Conservation (phyloP, 2,797 vertebrate genomes). For the Meriones psammophilus region DNA sequence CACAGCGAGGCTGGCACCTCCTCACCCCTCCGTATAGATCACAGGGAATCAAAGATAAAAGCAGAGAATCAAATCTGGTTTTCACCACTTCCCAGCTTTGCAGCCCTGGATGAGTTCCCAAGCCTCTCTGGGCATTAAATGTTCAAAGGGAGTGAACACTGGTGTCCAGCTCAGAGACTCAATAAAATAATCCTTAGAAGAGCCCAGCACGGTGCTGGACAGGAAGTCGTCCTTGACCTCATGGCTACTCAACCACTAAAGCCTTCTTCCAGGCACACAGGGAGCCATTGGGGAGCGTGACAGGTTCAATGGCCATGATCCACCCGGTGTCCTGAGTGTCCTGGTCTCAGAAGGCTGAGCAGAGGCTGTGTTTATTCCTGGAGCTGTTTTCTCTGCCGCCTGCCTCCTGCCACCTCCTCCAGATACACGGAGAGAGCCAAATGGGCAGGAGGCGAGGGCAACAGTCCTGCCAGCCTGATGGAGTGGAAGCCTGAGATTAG, state of each 20-base stretch:
- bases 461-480: slow-evolving; percentile 68
- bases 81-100: slow-evolving; percentile 10
- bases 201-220: background rate
- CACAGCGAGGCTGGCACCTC: background rate
- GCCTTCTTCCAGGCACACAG: background rate
- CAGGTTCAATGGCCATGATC: slow-evolving; percentile 83
- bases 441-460: slow-evolving; percentile 52
- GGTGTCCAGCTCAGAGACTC: background rate
- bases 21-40: background rate
- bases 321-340: slow-evolving; percentile 78
- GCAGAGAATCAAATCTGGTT: background rate
- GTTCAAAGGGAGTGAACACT: background rate
- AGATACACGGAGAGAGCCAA: slow-evolving; percentile 66
- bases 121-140: slow-evolving; percentile 60
- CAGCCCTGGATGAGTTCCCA: slow-evolving; percentile 10
- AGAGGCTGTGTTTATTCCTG: slow-evolving; percentile 78
- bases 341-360: slow-evolving; percentile 83
- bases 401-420: slow-evolving; percentile 54
- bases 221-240: background rate
- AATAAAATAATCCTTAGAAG: rapidly evolving
- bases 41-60: slow-evolving; percentile 38
- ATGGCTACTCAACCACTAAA: background rate
- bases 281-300: slow-evolving; percentile 68
- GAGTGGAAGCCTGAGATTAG: slow-evolving; percentile 71
- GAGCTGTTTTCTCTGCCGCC: background rate